Conservation (phyloP, 1,140 invertebrate genomes). For the Arctopsyche grandis region DNA sequence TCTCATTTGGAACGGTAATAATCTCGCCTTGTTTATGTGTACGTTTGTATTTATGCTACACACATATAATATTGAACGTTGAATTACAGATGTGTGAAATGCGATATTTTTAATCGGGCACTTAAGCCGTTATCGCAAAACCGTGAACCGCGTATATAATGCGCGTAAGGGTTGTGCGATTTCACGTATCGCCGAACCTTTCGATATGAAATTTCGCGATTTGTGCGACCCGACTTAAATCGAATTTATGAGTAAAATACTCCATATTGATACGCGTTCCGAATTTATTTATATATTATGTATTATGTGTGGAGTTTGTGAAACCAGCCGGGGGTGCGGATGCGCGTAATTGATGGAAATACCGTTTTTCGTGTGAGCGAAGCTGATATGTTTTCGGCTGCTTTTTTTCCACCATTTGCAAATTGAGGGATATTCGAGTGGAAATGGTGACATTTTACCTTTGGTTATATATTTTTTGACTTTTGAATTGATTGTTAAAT, state of each 20-base stretch:
- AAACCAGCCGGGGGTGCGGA: no score
- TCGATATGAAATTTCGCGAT: neutral
- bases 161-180: neutral
- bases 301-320: neutral
- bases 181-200: neutral
- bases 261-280: neutral
- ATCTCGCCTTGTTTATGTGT: no score
- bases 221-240: neutral
- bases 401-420: neutral
- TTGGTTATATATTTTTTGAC: neutral
- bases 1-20: no score
- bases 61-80: neutral
- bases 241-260: neutral
- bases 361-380: neutral
- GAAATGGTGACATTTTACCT: neutral
- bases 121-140: neutral
- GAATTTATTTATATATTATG: neutral
- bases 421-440: conserved; percentile 5
- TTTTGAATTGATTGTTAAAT: no score
- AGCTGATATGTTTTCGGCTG: neutral
- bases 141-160: neutral
- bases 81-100: neutral
- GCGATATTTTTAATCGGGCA: neutral
- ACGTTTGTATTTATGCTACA: no score
- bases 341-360: neutral